phyloP scores from a whole-genome alignment of 2,888 invertebrate genomes.

The Hedychridium roseum region DNA sequence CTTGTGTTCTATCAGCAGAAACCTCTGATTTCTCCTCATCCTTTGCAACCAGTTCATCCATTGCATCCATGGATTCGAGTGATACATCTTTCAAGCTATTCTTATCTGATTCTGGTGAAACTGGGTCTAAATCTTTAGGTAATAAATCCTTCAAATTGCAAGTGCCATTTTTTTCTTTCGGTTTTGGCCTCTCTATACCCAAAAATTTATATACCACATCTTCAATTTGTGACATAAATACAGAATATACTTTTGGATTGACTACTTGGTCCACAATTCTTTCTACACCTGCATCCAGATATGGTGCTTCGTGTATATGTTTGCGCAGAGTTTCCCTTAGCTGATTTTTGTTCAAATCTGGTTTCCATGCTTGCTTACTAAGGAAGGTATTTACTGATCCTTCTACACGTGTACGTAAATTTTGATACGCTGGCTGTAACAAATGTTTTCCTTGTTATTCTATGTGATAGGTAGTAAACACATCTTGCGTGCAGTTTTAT shows the following conservation, averaged over 20 bases:
- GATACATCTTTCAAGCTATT: conserved; percentile 65
- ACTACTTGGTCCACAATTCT: conserved; percentile 96
- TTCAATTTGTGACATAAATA: conserved; percentile 90
- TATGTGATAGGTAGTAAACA: background rate
- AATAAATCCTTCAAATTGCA: conserved; percentile 68
- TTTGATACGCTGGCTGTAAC: conserved; percentile 88
- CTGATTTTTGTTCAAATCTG: conserved; percentile 91
- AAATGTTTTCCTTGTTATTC: conserved; percentile 4
- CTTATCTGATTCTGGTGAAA: conserved; percentile 81
- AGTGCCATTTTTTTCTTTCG: conserved; percentile 51
- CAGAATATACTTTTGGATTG: conserved; percentile 87
- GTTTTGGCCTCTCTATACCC: conserved; percentile 78
- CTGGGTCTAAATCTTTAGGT: conserved; percentile 81
- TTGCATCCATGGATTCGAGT: conserved; percentile 52
- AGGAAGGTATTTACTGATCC: conserved; percentile 86
- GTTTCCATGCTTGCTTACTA: conserved; percentile 82
- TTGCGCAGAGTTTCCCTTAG: conserved; percentile 86
- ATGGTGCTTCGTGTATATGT: conserved; percentile 89
- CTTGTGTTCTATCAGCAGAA: background rate
- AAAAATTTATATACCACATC: conserved; percentile 88
- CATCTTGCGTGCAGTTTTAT: too few species aligned
- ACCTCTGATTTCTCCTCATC: conserved; percentile 33
- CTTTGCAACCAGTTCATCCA: conserved; percentile 33
- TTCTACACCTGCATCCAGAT: conserved; percentile 90
- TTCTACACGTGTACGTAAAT: conserved; percentile 88